A percentile compares a stretch with the other conserved stretches of the same genome.
Conservation (phyloP, 1,140 invertebrate species). For the Scaptomyza graminum region DNA sequence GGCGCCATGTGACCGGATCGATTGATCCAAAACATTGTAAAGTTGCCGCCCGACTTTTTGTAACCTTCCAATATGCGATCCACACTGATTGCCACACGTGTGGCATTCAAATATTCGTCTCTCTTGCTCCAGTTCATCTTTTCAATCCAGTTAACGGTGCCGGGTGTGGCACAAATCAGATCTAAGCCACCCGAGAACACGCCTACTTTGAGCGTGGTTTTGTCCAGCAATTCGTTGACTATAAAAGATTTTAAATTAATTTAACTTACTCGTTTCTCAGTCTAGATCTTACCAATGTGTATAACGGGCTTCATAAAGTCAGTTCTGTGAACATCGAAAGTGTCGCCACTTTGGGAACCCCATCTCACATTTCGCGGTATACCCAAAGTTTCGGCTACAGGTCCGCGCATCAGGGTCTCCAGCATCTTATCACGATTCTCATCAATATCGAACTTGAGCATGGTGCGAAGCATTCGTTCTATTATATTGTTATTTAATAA, state of each 20-base stretch:
- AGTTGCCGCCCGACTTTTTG: constrained; percentile 87
- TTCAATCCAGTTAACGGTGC: constrained; percentile 89
- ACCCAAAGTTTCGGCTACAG: constrained; percentile 87
- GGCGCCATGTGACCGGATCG: constrained; percentile 87
- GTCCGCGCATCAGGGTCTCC: constrained; percentile 88
- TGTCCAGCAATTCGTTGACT: constrained; percentile 89
- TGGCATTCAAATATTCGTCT: constrained; percentile 85
- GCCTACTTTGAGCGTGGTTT: constrained; percentile 85
- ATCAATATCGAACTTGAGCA: constrained; percentile 68
- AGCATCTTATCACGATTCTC: constrained; percentile 80
- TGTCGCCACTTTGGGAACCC: constrained; percentile 85
- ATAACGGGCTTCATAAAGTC: constrained; percentile 95
- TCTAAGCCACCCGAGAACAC: constrained; percentile 85
- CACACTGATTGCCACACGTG: constrained; percentile 85
- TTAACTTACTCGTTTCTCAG: not conserved
- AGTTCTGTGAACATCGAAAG: constrained; percentile 87
- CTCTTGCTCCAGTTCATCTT: constrained; percentile 87
- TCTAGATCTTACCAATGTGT: constrained; percentile 85
- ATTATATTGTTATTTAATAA: not conserved
- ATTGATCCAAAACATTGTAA: constrained; percentile 90
- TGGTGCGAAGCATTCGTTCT: constrained; percentile 69
- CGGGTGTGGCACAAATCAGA: constrained; percentile 89
- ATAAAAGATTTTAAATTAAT: constrained; percentile 48
- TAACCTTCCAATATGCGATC: constrained; percentile 87
- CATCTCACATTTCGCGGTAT: constrained; percentile 87